phyloP scores from a whole-genome alignment of 2,888 invertebrate species.

The Diaperis boleti region DNA sequence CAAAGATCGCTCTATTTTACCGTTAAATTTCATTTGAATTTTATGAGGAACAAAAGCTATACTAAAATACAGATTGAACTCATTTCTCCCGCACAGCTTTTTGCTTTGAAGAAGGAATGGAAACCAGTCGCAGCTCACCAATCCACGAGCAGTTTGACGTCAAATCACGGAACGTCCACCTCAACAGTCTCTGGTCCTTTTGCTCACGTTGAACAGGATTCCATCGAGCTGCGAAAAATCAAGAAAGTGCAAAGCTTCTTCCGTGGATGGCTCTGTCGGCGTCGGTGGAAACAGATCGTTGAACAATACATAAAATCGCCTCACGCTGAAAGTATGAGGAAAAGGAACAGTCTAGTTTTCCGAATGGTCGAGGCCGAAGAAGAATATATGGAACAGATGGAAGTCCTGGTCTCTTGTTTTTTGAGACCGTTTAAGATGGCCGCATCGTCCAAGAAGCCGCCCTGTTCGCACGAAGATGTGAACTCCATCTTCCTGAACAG shows the following conservation, averaged over 20 bases:
- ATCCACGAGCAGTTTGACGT: slow-evolving; percentile 57
- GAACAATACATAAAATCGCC: slow-evolving; percentile 95
- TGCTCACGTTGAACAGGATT: slow-evolving; percentile 67
- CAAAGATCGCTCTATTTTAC: too few species aligned
- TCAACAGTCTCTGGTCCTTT: slow-evolving; percentile 55
- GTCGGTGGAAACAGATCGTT: slow-evolving; percentile 95
- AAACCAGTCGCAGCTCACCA: slow-evolving; percentile 68
- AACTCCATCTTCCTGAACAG: slow-evolving; percentile 94
- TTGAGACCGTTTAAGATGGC: slow-evolving; percentile 93
- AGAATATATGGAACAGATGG: slow-evolving; percentile 92
- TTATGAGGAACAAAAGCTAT: too few species aligned
- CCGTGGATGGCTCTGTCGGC: slow-evolving; percentile 91
- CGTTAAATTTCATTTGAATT: too few species aligned
- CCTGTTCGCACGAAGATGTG: slow-evolving; percentile 93
- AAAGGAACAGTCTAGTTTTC: slow-evolving; percentile 89
- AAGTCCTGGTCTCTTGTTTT: slow-evolving; percentile 86
- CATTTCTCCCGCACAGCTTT: slow-evolving; percentile 70
- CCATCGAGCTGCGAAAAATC: slow-evolving; percentile 86
- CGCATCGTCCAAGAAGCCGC: slow-evolving; percentile 92
- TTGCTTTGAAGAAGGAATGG: slow-evolving; percentile 84
- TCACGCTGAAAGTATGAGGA: slow-evolving; percentile 94
- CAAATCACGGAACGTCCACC: slow-evolving; percentile 53
- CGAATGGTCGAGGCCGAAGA: slow-evolving; percentile 95
- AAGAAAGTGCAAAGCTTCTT: slow-evolving; percentile 93
- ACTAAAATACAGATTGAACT: too few species aligned